Percentiles rank a stretch among this genome's conserved stretches.
Conservation (phyloP, 2,113 vertebrate genomes). For the Progne subis region DNA sequence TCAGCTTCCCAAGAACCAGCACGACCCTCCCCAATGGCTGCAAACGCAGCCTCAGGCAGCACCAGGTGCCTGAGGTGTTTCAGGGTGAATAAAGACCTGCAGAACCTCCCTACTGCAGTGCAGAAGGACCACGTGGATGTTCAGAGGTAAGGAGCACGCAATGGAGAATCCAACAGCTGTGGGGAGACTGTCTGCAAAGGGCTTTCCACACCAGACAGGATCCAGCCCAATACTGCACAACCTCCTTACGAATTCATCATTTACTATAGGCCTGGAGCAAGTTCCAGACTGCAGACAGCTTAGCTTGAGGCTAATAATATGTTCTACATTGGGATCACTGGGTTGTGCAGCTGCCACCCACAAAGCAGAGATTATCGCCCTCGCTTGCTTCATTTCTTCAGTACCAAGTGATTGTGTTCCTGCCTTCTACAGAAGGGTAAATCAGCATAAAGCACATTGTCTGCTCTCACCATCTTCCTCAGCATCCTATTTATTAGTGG, state of each 20-base stretch:
- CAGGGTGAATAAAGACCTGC: neutral
- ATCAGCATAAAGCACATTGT: neutral
- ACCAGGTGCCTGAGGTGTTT: fast-evolving
- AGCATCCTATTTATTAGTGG: neutral
- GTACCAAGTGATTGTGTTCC: neutral
- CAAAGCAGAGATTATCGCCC: neutral
- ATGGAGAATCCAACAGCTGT: neutral
- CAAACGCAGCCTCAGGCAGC: neutral
- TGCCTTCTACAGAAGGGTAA: neutral
- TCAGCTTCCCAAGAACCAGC: neutral
- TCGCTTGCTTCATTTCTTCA: neutral
- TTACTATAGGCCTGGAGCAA: neutral
- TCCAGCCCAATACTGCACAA: neutral
- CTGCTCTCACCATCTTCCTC: neutral
- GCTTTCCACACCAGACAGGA: neutral
- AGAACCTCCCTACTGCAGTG: fast-evolving
- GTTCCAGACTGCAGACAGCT: constrained; percentile 3
- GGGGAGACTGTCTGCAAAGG: neutral
- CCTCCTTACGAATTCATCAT: neutral
- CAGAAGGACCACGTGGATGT: fast-evolving
- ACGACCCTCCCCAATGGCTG: fast-evolving
- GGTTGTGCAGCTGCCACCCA: constrained; percentile 25
- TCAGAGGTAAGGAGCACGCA: neutral
- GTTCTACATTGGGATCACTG: neutral
- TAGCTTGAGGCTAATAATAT: neutral